Evolutionary conservation across 1,140 invertebrate genomes (phyloP).

Genomic region (Hycleus cichorii): DNA sequence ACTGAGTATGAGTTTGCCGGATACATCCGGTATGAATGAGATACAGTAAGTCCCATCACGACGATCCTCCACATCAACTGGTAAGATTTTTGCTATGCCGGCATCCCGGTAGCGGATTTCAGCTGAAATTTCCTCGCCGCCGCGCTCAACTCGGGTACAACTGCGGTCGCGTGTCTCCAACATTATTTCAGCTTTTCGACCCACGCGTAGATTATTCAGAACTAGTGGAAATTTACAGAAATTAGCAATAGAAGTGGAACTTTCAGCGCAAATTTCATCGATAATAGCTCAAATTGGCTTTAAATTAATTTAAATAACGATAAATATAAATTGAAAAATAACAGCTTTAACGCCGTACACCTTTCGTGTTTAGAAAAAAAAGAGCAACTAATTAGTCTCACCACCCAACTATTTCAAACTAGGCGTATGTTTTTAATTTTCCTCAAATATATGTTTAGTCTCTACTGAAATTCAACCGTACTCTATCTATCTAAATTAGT

Average conservation of each 20-base stretch:
- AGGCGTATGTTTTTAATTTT: no score
- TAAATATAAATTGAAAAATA: no score
- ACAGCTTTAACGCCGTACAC: no score
- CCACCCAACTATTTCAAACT: no score
- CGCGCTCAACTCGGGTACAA: constrained; percentile 46
- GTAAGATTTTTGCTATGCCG: constrained; percentile 42
- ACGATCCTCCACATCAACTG: constrained; percentile 49
- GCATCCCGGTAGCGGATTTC: constrained; percentile 43
- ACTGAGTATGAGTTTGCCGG: constrained; percentile 51
- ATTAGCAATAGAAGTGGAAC: not conserved
- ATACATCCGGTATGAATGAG: constrained; percentile 48
- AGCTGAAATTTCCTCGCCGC: constrained; percentile 44
- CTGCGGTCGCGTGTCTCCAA: constrained; percentile 48
- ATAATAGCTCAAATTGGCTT: not conserved
- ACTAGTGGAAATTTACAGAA: constrained; percentile 20
- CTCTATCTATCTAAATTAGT: no score
- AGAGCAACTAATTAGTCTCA: no score
- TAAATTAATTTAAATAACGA: no score
- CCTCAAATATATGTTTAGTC: no score
- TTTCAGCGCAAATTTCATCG: not conserved
- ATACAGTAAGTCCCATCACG: constrained; percentile 55
- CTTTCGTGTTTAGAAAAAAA: no score
- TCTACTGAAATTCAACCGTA: no score
- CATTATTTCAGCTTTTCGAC: constrained; percentile 42
- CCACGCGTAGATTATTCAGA: constrained; percentile 41